Evolutionary conservation across 64 coral and sea anemone genomes (phyloP).

Genomic region (Acropora yongei): DNA sequence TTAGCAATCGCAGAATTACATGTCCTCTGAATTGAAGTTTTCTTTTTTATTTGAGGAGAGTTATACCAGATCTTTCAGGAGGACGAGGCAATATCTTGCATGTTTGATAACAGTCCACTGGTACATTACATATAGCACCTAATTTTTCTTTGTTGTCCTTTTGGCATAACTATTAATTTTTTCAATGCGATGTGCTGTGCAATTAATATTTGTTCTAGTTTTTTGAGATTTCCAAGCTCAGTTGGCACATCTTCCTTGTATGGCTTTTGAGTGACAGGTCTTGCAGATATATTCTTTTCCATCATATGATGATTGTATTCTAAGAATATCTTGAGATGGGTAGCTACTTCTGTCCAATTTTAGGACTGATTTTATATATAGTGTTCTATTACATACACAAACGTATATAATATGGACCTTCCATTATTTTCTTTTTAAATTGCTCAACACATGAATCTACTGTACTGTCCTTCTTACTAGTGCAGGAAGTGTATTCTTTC

Average conservation of each 20-base stretch:
- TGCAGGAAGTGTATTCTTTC: too few species aligned
- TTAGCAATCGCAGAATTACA: not conserved
- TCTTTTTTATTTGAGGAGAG: constrained; percentile 31
- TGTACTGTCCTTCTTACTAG: too few species aligned
- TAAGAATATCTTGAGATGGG: too few species aligned
- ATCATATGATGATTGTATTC: not conserved
- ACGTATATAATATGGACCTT: too few species aligned
- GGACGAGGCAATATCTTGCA: constrained; percentile 50
- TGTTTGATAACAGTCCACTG: constrained; percentile 62
- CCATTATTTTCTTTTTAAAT: too few species aligned
- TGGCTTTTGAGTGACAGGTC: too few species aligned
- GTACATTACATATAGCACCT: constrained; percentile 70
- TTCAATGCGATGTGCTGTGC: constrained; percentile 58
- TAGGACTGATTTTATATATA: too few species aligned
- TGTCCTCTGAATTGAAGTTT: constrained; percentile 54
- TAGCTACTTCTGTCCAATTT: too few species aligned
- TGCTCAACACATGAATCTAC: too few species aligned
- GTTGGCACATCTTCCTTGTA: constrained; percentile 26
- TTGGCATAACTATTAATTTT: constrained; percentile 70
- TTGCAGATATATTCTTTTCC: not conserved
- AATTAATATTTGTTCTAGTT: constrained; percentile 59
- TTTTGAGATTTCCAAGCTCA: constrained; percentile 60
- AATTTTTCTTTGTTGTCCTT: constrained; percentile 75
- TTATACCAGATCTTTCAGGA: constrained; percentile 53
- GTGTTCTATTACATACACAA: too few species aligned